phyloP scores from a whole-genome alignment of 2,888 invertebrate genomes.

The Brenthis daphne region DNA sequence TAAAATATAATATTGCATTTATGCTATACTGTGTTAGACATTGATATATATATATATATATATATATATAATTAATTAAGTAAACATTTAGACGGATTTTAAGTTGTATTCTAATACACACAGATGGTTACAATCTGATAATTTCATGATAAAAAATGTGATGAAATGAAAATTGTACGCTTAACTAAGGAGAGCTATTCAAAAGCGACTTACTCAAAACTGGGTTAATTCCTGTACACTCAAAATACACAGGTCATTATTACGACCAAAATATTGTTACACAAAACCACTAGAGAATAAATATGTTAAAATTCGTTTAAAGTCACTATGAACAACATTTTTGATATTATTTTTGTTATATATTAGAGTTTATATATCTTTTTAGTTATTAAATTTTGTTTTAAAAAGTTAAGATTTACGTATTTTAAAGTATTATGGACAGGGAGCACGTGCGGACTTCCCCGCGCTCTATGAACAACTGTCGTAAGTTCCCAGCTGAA shows the following conservation, averaged over 20 bases:
- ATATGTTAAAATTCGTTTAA: neutral
- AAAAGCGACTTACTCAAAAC: constrained; percentile 35
- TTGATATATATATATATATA: too few species aligned
- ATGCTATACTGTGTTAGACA: neutral
- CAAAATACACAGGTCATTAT: constrained; percentile 27
- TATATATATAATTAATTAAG: too few species aligned
- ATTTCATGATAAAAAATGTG: neutral
- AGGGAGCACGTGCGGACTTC: constrained; percentile 44
- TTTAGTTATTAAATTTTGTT: constrained; percentile 2
- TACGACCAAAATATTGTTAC: constrained; percentile 18
- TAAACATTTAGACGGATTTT: too few species aligned
- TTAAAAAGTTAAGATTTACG: constrained; percentile 38
- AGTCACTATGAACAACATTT: constrained; percentile 6
- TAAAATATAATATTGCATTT: neutral
- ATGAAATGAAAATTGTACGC: constrained; percentile 12
- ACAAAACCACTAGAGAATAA: constrained; percentile 5
- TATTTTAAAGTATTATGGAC: constrained; percentile 25
- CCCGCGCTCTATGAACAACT: constrained; percentile 46
- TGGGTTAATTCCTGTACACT: constrained; percentile 35
- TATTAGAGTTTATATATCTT: constrained; percentile 4
- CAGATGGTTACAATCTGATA: neutral
- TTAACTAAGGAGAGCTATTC: constrained; percentile 25
- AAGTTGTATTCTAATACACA: too few species aligned
- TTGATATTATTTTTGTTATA: neutral
- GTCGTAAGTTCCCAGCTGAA: constrained; percentile 45